Percentiles rank a stretch among this genome's conserved stretches.
These are phyloP conservation scores for Peromyscus nudipes DNA, from an alignment of 2,797 vertebrate species.

Conservation along the genomic window DNA sequence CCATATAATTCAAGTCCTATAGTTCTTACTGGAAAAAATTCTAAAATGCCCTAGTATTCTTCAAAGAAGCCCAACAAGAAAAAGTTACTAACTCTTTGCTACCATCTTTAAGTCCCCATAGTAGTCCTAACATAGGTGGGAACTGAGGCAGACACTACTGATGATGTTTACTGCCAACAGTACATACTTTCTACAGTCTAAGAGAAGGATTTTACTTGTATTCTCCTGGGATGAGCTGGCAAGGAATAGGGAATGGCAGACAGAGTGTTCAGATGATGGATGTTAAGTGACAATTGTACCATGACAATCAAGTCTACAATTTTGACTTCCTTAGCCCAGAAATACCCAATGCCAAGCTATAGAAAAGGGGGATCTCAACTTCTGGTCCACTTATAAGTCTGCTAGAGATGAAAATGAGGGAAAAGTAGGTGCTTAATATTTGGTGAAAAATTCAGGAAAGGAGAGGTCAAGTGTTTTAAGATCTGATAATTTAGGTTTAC, in stretches of 20 bases:
- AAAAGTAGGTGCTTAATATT: constrained; percentile 13
- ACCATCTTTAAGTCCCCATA: not conserved
- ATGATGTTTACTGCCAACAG: not conserved
- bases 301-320: not conserved
- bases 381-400: not conserved
- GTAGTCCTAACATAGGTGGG: not conserved
- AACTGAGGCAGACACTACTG: not conserved
- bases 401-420: not conserved
- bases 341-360: not conserved
- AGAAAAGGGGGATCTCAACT: not conserved
- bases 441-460: not conserved
- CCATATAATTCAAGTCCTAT: not conserved
- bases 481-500: not conserved
- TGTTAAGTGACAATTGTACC: not conserved
- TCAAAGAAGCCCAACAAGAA: constrained; percentile 29
- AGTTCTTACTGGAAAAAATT: constrained; percentile 42
- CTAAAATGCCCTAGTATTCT: not conserved
- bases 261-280: not conserved
- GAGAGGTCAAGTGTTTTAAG: not conserved
- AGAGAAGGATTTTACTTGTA: not conserved
- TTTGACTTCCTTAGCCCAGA: not conserved
- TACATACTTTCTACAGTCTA: not conserved
- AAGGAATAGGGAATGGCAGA: not conserved
- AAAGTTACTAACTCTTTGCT: not conserved
- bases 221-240: not conserved